Conservation (phyloP, 2,797 vertebrate species). For the Sebastes alutus region DNA sequence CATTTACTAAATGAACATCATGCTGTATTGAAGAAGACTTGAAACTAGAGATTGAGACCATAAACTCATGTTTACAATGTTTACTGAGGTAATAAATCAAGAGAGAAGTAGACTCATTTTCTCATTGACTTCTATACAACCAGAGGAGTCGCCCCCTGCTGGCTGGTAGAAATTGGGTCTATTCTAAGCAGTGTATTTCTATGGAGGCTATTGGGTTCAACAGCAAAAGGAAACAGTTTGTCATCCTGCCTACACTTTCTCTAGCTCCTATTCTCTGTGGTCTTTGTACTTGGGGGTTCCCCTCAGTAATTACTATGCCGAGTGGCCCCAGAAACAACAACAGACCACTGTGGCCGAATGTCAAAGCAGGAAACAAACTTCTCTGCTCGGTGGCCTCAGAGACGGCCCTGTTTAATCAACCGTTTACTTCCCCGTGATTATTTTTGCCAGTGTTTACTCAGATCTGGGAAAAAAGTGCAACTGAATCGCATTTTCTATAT, state of each 20-base stretch:
- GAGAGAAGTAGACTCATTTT: too few species aligned
- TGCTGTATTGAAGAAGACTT: too few species aligned
- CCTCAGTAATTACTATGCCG: conserved; percentile 46
- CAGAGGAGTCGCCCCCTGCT: too few species aligned
- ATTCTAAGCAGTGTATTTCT: conserved; percentile 41
- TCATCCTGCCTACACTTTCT: conserved; percentile 16
- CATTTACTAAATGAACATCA: too few species aligned
- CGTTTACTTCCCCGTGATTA: background rate
- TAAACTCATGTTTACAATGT: too few species aligned
- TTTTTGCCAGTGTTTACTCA: conserved; percentile 30
- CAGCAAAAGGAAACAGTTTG: conserved; percentile 29
- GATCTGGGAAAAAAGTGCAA: background rate
- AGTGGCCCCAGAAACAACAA: conserved; percentile 39
- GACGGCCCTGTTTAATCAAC: background rate
- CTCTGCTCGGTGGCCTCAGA: conserved; percentile 13
- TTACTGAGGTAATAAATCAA: too few species aligned
- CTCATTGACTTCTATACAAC: too few species aligned
- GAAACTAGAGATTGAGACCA: too few species aligned
- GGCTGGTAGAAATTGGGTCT: background rate
- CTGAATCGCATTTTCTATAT: background rate
- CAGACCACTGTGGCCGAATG: conserved; percentile 29
- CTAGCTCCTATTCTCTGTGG: conserved; percentile 3
- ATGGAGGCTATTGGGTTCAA: conserved; percentile 49
- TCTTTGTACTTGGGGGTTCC: conserved; percentile 56
- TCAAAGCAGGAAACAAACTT: conserved; percentile 35